Conservation (phyloP, 1,140 invertebrate genomes). For the Drosophila jambulina region DNA sequence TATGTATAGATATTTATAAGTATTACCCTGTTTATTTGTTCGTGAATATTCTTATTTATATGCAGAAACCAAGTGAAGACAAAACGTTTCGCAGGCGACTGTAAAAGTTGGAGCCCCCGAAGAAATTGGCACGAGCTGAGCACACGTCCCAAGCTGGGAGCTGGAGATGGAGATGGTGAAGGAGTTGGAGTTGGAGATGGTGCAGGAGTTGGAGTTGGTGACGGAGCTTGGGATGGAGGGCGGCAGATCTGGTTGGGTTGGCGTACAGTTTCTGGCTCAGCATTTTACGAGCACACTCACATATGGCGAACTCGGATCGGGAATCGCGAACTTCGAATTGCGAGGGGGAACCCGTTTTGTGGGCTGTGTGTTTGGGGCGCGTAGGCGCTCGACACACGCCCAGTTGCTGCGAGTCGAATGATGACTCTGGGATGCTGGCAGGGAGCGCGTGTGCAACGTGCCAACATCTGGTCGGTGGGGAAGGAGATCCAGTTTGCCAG, state of each 20-base stretch:
- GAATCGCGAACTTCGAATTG: slow-evolving; percentile 15
- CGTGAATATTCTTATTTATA: slow-evolving; percentile 66
- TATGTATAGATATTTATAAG: not conserved
- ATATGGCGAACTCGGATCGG: slow-evolving; percentile 56
- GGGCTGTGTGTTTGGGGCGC: slow-evolving; percentile 66
- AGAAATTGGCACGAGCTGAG: slow-evolving; percentile 81
- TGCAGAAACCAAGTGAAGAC: slow-evolving; percentile 63
- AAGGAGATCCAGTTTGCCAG: slow-evolving; percentile 62
- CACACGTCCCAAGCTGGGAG: slow-evolving; percentile 62
- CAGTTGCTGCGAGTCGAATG: slow-evolving; percentile 24
- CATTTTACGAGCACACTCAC: slow-evolving; percentile 73
- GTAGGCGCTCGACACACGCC: slow-evolving; percentile 69
- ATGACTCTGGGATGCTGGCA: slow-evolving; percentile 15
- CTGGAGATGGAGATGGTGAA: slow-evolving; percentile 11
- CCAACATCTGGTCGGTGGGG: slow-evolving; percentile 71
- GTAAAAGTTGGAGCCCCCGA: slow-evolving; percentile 53
- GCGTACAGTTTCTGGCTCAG: slow-evolving; percentile 71
- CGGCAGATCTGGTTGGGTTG: slow-evolving; percentile 36
- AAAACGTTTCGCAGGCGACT: slow-evolving; percentile 69
- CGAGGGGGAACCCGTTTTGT: slow-evolving; percentile 75
- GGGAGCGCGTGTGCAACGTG: slow-evolving; percentile 70
- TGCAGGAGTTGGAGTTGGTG: slow-evolving; percentile 8
- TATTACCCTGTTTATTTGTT: slow-evolving; percentile 35
- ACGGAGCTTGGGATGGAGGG: not conserved
- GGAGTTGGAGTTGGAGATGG: slow-evolving; percentile 9